Percentiles rank a stretch among this genome's conserved stretches.
Evolutionary conservation across 23 tunicate species (phyloP).

Genomic region (Aplidium turbinatum): DNA sequence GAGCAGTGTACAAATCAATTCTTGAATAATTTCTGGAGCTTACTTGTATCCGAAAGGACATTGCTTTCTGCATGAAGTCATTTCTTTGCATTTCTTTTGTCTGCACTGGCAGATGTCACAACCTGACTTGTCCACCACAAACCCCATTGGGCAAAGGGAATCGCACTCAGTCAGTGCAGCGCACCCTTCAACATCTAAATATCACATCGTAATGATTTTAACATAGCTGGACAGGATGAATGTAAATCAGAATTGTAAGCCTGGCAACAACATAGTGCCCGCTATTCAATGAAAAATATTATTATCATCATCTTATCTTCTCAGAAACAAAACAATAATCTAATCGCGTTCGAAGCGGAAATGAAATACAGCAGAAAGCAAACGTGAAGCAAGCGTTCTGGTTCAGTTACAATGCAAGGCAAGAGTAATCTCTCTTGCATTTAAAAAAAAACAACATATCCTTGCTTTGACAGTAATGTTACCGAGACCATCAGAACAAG

Average conservation of each 20-base stretch:
- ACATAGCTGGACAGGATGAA: neutral
- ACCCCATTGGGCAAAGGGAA: conserved; percentile 45
- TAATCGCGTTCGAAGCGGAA: too few species aligned
- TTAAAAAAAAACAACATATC: neutral
- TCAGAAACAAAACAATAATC: too few species aligned
- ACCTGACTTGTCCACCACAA: conserved; percentile 32
- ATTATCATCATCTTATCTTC: too few species aligned
- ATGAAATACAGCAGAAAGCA: too few species aligned
- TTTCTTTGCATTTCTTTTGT: conserved; percentile 22
- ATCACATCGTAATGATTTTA: too few species aligned
- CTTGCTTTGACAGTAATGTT: neutral
- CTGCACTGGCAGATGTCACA: conserved; percentile 58
- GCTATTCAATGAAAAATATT: too few species aligned
- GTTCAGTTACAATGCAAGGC: too few species aligned
- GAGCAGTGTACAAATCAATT: too few species aligned
- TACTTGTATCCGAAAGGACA: conserved; percentile 85
- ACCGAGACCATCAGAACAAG: neutral
- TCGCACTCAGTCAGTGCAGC: conserved; percentile 45
- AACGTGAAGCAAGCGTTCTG: too few species aligned
- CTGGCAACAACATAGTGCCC: too few species aligned
- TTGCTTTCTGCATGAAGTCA: conserved; percentile 45
- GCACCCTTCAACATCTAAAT: conserved; percentile 33
- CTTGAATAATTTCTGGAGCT: neutral
- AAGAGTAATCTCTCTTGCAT: too few species aligned
- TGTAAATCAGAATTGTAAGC: neutral